A percentile compares a stretch with the other conserved stretches of the same genome.
phyloP scores from a whole-genome alignment of 2,797 vertebrate species.

The Emys orbicularis region DNA sequence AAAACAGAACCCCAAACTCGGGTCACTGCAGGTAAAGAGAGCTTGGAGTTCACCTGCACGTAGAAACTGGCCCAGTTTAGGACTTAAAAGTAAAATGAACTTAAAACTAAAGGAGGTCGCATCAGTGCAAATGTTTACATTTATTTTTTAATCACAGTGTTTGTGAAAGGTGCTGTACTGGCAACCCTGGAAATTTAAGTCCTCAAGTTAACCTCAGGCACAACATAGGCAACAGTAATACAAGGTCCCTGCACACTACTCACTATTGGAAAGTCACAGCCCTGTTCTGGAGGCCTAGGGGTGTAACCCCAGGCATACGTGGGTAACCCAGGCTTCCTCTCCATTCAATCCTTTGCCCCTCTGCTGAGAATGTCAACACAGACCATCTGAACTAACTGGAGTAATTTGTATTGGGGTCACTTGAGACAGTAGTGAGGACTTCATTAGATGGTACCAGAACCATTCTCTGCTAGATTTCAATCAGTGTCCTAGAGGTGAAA shows the following conservation, averaged over 20 bases:
- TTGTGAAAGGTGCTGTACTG: neutral
- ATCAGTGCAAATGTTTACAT: neutral
- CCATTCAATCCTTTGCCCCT: neutral
- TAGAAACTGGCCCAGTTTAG: fast-evolving
- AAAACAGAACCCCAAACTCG: neutral
- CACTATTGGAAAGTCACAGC: fast-evolving
- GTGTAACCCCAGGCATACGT: fast-evolving
- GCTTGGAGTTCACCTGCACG: neutral
- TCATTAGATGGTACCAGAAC: slow-evolving; percentile 4
- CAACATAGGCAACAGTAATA: fast-evolving
- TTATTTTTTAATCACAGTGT: neutral
- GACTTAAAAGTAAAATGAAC: neutral
- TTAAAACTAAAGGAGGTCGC: neutral
- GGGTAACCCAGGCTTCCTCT: neutral
- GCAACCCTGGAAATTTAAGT: neutral
- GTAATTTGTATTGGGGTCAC: neutral
- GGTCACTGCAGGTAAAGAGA: neutral
- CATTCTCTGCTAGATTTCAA: neutral
- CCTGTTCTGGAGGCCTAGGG: fast-evolving
- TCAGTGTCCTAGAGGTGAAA: neutral
- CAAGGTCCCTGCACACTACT: neutral
- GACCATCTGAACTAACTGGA: fast-evolving
- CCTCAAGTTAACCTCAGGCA: fast-evolving
- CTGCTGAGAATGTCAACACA: neutral
- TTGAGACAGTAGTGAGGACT: neutral